Evolutionary conservation across 2,797 vertebrate genomes (phyloP).

Genomic region (Furcifer pardalis): DNA sequence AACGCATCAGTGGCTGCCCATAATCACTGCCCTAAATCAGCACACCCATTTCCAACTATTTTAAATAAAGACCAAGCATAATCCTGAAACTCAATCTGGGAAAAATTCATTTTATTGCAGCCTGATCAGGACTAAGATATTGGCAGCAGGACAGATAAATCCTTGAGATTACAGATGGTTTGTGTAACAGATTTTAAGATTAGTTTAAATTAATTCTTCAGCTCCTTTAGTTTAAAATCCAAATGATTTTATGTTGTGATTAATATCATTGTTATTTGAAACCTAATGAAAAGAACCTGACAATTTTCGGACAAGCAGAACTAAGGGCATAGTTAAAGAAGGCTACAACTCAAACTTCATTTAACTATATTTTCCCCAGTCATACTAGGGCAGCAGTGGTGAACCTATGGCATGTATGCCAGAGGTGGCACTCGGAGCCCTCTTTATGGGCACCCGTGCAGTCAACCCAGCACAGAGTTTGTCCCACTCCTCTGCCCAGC

Average conservation of each 20-base stretch:
- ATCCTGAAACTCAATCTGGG: neutral
- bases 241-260: neutral
- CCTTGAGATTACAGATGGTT: conserved; percentile 29
- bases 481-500: too few species aligned
- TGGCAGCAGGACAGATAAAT: conserved; percentile 10
- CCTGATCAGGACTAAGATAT: neutral
- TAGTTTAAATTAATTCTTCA: conserved; percentile 25
- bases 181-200: conserved; percentile 30
- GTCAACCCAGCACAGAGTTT: too few species aligned
- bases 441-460: too few species aligned
- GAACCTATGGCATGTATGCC: too few species aligned
- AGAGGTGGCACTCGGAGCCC: too few species aligned
- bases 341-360: neutral
- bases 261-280: conserved; percentile 29
- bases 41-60: conserved; percentile 8
- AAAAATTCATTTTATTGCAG: conserved; percentile 12
- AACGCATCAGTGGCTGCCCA: too few species aligned
- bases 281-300: neutral
- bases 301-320: neutral
- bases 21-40: conserved; percentile 18
- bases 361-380: neutral
- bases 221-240: conserved; percentile 29
- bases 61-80: neutral
- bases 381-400: too few species aligned
- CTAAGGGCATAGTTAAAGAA: neutral